These are phyloP conservation scores for Microctonus aethiopoides DNA, from an alignment of 2,888 invertebrate species.

Conservation along the genomic window DNA sequence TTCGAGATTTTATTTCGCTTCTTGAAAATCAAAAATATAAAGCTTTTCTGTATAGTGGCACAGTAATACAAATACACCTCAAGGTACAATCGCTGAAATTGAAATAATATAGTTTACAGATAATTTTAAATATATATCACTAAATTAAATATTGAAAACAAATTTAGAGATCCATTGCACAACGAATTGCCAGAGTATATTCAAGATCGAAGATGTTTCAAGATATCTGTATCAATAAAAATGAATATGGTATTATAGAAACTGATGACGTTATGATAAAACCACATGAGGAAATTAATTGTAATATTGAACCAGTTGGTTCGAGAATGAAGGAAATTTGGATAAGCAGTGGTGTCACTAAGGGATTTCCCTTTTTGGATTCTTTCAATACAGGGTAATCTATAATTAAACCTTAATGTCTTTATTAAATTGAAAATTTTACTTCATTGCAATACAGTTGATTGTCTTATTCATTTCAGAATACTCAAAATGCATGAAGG, in stretches of 20 bases:
- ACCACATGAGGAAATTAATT: slow-evolving; percentile 27
- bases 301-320: slow-evolving; percentile 39
- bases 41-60: slow-evolving; percentile 34
- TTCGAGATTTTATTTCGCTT: neutral
- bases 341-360: slow-evolving; percentile 42
- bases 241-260: no score
- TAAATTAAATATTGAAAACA: no score
- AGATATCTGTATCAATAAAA: no score
- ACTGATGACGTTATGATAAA: no score
- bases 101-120: neutral
- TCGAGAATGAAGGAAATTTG: slow-evolving; percentile 1
- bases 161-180: no score
- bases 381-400: slow-evolving; percentile 34
- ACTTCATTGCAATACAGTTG: neutral
- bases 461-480: slow-evolving; percentile 21
- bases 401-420: no score
- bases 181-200: no score
- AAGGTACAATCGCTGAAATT: slow-evolving; percentile 35
- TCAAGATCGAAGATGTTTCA: no score
- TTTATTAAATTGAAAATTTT: neutral
- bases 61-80: slow-evolving; percentile 30
- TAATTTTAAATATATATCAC: no score
- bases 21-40: neutral
- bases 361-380: slow-evolving; percentile 43
- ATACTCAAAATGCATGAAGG: slow-evolving; percentile 34